These are phyloP conservation scores for Drosophila murphyi DNA, from an alignment of 1,140 invertebrate genomes.

Conservation along the genomic window DNA sequence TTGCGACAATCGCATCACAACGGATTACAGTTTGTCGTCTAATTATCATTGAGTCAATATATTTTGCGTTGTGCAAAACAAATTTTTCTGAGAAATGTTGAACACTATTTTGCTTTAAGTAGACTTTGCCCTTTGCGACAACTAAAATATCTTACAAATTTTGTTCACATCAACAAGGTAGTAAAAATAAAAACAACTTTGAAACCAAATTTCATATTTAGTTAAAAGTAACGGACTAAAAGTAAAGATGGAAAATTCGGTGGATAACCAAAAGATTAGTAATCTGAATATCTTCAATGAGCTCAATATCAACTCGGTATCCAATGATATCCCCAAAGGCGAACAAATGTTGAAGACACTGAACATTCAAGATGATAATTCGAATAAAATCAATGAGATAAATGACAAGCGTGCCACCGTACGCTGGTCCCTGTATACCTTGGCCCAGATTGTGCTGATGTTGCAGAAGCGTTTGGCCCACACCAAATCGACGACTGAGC, in stretches of 20 bases:
- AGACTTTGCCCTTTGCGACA: not conserved
- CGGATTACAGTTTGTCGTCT: too few relatives aligned
- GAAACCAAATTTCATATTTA: constrained; percentile 13
- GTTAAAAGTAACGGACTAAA: not conserved
- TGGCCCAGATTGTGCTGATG: constrained; percentile 34
- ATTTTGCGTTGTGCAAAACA: too few relatives aligned
- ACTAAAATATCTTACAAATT: not conserved
- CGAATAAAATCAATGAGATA: not conserved
- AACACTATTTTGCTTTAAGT: not conserved
- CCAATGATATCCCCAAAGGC: not conserved
- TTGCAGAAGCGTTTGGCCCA: constrained; percentile 22
- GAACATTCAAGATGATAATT: not conserved
- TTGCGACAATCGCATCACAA: too few relatives aligned
- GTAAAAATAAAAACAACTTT: not conserved
- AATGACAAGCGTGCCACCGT: not conserved
- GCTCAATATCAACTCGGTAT: not conserved
- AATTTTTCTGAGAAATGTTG: not conserved
- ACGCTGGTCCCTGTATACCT: constrained; percentile 16
- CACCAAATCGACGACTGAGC: not conserved
- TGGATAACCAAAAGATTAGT: not conserved
- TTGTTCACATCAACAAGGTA: not conserved
- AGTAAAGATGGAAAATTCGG: constrained; percentile 1
- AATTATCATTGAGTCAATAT: too few relatives aligned
- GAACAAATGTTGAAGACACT: too few relatives aligned
- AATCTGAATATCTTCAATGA: constrained; percentile 1